A percentile compares a stretch with the other conserved stretches of the same genome.
These are phyloP conservation scores for Sminthurinus signatus DNA, from an alignment of 1,140 invertebrate genomes.

Conservation along the genomic window DNA sequence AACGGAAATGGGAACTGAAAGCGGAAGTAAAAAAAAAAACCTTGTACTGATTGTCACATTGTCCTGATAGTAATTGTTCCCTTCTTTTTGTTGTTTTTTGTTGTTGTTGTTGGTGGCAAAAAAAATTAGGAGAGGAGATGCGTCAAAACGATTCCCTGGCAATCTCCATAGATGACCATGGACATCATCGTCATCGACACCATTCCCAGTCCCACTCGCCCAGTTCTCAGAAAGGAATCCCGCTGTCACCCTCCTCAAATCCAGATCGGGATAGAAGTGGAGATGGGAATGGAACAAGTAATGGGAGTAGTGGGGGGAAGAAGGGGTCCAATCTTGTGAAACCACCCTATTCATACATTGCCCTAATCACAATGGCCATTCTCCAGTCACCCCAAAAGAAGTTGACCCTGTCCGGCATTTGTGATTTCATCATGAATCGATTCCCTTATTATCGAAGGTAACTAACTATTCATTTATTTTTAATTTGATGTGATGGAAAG, in stretches of 20 bases:
- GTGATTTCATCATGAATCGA: conserved; percentile 97
- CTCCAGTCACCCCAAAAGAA: conserved; percentile 95
- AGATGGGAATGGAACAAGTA: background rate
- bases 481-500: no score
- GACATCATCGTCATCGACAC: background rate
- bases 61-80: background rate
- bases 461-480: no score
- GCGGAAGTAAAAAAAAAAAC: no score
- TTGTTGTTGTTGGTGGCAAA: conserved; percentile 12
- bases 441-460: conserved; percentile 94
- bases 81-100: conserved; percentile 6
- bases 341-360: conserved; percentile 96
- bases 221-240: background rate
- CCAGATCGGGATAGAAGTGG: background rate
- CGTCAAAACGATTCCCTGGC: conserved; percentile 6
- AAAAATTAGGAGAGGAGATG: conserved; percentile 10
- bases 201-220: conserved; percentile 16
- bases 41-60: no score
- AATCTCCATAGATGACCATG: conserved; percentile 18
- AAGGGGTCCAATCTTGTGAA: conserved; percentile 61
- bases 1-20: no score
- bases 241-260: background rate
- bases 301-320: conserved; percentile 21
- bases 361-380: conserved; percentile 96
- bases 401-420: conserved; percentile 92